A percentile compares a stretch with the other conserved stretches of the same genome.
These are phyloP conservation scores for Bergia sp. DNA, from an alignment of 92 coral and sea anemone species.

Conservation along the genomic window DNA sequence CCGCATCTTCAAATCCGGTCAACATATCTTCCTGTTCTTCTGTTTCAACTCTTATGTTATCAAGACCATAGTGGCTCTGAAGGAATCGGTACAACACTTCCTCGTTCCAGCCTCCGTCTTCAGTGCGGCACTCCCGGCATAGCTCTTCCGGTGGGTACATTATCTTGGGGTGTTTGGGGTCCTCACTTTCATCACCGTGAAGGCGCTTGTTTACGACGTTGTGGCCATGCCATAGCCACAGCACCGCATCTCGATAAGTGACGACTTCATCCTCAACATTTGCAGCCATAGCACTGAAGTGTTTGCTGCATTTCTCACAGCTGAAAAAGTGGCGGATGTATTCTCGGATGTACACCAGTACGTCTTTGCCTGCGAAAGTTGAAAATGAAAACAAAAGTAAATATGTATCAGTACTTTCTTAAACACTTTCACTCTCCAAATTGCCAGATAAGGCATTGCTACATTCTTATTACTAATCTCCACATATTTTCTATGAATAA, in stretches of 20 bases:
- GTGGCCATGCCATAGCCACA: constrained; percentile 96
- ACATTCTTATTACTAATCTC: no score
- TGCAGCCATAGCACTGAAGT: constrained; percentile 80
- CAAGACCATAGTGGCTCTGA: constrained; percentile 86
- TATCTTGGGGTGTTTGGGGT: constrained; percentile 89
- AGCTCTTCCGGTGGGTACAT: constrained; percentile 81
- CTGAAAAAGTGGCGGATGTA: constrained; percentile 86
- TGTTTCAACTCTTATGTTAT: constrained; percentile 80
- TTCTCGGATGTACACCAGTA: constrained; percentile 71
- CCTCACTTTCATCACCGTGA: constrained; percentile 84
- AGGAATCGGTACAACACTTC: constrained; percentile 80
- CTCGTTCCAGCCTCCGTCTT: constrained; percentile 69
- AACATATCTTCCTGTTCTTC: constrained; percentile 51
- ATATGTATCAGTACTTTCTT: not conserved
- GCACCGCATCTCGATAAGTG: constrained; percentile 75
- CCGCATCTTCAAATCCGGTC: constrained; percentile 81
- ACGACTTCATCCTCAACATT: constrained; percentile 76
- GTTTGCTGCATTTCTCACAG: constrained; percentile 81
- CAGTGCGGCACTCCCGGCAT: constrained; percentile 78
- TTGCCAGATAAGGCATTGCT: no score
- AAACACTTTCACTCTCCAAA: no score
- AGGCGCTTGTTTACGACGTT: constrained; percentile 91
- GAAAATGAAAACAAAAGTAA: not conserved
- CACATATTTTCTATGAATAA: not conserved
- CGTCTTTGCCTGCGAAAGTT: constrained; percentile 29